Evolutionary conservation across 2,888 invertebrate genomes (phyloP), one percentile per base, ranked within the genome.

Genomic region (Drosophila formosana): DNA sequence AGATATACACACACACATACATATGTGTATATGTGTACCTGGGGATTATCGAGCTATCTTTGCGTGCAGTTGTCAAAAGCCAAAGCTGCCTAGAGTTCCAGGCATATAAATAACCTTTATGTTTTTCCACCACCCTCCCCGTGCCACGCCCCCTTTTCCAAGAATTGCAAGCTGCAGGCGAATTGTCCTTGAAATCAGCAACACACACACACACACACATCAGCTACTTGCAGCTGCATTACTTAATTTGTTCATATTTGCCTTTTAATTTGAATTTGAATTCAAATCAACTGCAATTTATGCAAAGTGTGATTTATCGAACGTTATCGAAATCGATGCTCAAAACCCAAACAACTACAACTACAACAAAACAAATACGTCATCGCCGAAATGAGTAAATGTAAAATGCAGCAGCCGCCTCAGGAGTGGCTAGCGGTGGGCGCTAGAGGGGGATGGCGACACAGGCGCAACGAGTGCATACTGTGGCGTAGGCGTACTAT

Each of bases 401-500:
- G 52, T 53, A 47, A 61, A 58, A 72, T 72, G 72, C 72, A 72
- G 72, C 56, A 53, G 37, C n/a, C 37, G 37, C 37, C 37, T 37
- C 53, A 72, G 66, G 72, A 66, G 71, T 43, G 30, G 18, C 18
- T 47, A 28, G 51, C 28, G 46, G 30, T 50, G 60, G 41, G 43
- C 25, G 41, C 39, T 18, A 41, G 18, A 41, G 26, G 51, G 32
- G 51, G 23, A 37, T 30, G 55, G 39, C 41, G 30, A 30, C 51
- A 45, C 18, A 23, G 39, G 25, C 25, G 34, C 37, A 43, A 6
- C 26, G 56, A 46, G 56, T 32, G 25, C 32, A 37, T 37, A 46
- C 26, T 25, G 34, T 18, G 37, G 46, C 26, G 37, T 26, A 25
- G 13, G 32, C 34, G 23, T 45, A n/a, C 13, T 1, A 11, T 6